Percentiles rank a stretch among this genome's conserved stretches.
These are phyloP conservation scores for Eurytoma californica DNA, from an alignment of 2,888 invertebrate species.

Conservation along the genomic window DNA sequence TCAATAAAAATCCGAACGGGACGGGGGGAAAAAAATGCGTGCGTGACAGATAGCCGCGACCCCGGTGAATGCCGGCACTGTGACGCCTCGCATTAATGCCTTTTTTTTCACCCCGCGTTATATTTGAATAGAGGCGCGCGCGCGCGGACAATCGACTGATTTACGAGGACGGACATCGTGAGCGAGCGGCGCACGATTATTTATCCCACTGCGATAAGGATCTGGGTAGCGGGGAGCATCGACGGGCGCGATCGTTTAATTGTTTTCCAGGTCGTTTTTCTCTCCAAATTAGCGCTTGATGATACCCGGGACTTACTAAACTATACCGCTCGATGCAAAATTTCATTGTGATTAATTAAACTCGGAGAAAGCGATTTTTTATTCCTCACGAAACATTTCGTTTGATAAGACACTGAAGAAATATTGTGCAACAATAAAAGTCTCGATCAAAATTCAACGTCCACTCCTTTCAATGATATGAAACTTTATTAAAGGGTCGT, in stretches of 20 bases:
- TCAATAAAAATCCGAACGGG: slow-evolving; percentile 15
- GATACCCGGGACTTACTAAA: too few relatives aligned
- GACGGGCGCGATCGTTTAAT: slow-evolving; percentile 1
- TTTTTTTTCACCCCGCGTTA: slow-evolving; percentile 1
- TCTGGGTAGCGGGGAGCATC: neutral
- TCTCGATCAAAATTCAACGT: too few relatives aligned
- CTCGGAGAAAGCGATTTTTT: too few relatives aligned
- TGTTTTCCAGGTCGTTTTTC: slow-evolving; percentile 2
- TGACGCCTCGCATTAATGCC: slow-evolving; percentile 28
- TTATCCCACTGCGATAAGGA: slow-evolving; percentile 28
- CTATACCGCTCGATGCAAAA: too few relatives aligned
- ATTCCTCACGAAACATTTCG: too few relatives aligned
- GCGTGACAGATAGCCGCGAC: slow-evolving; percentile 16
- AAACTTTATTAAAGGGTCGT: too few relatives aligned
- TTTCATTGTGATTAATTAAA: too few relatives aligned
- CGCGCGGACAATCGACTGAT: slow-evolving; percentile 34
- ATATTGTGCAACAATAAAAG: too few relatives aligned
- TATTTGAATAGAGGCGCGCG: slow-evolving; percentile 34
- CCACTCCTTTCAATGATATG: too few relatives aligned
- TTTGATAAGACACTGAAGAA: too few relatives aligned
- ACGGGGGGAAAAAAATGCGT: neutral
- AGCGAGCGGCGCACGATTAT: slow-evolving; percentile 19
- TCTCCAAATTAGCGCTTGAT: neutral
- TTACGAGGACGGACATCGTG: slow-evolving; percentile 19
- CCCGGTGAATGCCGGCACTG: slow-evolving; percentile 36